Conservation (phyloP, 2,888 invertebrate species). For the Strigamia crassipes region DNA sequence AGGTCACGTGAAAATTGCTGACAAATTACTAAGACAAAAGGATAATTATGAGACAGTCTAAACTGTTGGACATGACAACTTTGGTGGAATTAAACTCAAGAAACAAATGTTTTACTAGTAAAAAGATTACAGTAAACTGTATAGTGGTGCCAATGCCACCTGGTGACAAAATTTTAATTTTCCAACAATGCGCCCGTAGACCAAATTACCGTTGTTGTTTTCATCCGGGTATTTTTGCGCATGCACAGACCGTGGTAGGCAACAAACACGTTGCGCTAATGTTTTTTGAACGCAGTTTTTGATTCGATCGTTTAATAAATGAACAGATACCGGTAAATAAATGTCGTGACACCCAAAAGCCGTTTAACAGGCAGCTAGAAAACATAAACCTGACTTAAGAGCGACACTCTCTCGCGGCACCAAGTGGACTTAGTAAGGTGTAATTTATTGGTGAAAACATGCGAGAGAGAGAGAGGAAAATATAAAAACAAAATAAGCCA, state of each 20-base stretch:
- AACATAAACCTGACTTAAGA: not conserved
- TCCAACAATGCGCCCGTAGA: no score
- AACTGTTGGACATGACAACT: not conserved
- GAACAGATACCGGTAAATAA: no score
- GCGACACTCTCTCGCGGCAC: not conserved
- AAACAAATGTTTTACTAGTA: not conserved
- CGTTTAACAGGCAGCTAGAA: not conserved
- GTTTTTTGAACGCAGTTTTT: no score
- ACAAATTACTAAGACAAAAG: conserved; percentile 36
- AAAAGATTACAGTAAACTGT: not conserved
- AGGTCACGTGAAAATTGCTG: conserved; percentile 23
- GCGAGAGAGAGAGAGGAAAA: not conserved
- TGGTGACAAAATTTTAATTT: not conserved
- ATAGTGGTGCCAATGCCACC: not conserved
- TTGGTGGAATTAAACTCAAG: not conserved
- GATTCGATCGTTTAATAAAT: no score
- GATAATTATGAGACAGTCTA: conserved; percentile 26
- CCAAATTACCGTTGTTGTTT: no score
- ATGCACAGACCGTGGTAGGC: no score
- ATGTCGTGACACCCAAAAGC: no score
- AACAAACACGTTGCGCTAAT: no score
- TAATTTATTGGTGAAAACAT: not conserved
- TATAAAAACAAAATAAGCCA: not conserved
- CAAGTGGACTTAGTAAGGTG: conserved; percentile 12
- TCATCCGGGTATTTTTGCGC: no score